phyloP scores from a whole-genome alignment of 2,113 vertebrate genomes.

The Tetrao urogallus region DNA sequence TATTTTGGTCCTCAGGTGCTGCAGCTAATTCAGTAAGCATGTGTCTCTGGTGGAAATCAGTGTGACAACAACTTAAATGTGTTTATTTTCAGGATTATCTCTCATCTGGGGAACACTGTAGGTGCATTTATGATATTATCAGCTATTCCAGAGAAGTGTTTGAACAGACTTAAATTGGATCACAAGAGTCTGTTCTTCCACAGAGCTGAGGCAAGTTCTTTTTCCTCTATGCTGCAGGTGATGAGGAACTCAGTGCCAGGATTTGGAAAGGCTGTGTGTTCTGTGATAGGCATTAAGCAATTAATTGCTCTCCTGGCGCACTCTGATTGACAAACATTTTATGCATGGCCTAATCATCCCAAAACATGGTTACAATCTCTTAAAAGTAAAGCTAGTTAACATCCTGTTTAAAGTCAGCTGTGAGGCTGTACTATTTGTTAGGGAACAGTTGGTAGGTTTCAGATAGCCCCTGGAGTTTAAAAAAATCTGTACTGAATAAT shows the following conservation, averaged over 20 bases:
- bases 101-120: not conserved
- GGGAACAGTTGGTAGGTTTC: not conserved
- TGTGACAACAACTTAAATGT: not conserved
- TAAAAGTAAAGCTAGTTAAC: not conserved
- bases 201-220: not conserved
- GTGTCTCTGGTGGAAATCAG: not conserved
- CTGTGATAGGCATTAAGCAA: not conserved
- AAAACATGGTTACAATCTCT: not conserved
- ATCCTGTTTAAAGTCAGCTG: not conserved
- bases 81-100: not conserved
- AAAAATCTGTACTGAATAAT: not conserved
- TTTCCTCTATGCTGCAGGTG: not conserved
- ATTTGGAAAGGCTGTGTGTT: not conserved
- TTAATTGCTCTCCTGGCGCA: not conserved
- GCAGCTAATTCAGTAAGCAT: not conserved
- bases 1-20: not conserved
- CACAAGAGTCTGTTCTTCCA: not conserved
- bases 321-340: not conserved
- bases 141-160: constrained; percentile 18
- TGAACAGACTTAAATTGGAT: constrained; percentile 22
- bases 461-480: not conserved
- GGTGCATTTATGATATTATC: constrained; percentile 28
- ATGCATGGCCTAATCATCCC: not conserved
- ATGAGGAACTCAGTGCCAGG: not conserved
- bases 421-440: not conserved